These are phyloP conservation scores for Pogonognathellus flavescens DNA, from an alignment of 1,140 invertebrate species.

Conservation along the genomic window DNA sequence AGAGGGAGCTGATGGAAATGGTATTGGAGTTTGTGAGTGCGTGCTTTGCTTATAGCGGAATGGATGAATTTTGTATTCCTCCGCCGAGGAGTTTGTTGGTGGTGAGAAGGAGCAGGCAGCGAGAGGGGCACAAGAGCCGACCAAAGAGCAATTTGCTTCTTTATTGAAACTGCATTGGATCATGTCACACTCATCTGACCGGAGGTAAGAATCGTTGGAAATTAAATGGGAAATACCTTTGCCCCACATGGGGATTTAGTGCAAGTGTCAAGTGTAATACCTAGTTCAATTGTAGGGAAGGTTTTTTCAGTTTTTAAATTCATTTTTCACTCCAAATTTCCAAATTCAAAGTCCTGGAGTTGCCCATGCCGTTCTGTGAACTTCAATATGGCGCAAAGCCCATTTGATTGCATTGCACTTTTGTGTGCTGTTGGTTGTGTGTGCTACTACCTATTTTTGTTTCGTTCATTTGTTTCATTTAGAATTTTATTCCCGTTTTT, in stretches of 20 bases:
- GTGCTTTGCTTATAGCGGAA: neutral
- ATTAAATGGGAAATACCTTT: conserved; percentile 25
- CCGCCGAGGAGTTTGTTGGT: conserved; percentile 32
- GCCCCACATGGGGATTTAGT: neutral
- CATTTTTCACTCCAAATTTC: neutral
- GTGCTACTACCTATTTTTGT: neutral
- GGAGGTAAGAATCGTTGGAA: conserved; percentile 76
- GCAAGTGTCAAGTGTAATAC: conserved; percentile 5
- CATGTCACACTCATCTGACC: conserved; percentile 82
- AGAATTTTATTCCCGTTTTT: neutral
- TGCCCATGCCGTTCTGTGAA: conserved; percentile 59
- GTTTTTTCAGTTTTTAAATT: neutral
- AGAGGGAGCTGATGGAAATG: conserved; percentile 35
- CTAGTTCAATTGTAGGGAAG: neutral
- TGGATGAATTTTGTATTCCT: conserved; percentile 41
- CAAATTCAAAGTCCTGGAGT: conserved; percentile 18
- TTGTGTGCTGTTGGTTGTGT: conserved; percentile 1
- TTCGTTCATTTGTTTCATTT: no score
- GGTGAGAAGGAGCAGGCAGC: conserved; percentile 5
- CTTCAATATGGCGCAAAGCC: conserved; percentile 64
- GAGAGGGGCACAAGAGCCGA: conserved; percentile 41
- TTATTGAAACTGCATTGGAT: conserved; percentile 73
- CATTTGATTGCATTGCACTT: conserved; percentile 44
- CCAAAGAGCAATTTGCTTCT: conserved; percentile 42
- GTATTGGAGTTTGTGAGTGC: neutral